Percentiles rank a stretch among this genome's conserved stretches.
Conservation (phyloP, 2,113 vertebrate genomes). For the Peromyscus polionotus region DNA sequence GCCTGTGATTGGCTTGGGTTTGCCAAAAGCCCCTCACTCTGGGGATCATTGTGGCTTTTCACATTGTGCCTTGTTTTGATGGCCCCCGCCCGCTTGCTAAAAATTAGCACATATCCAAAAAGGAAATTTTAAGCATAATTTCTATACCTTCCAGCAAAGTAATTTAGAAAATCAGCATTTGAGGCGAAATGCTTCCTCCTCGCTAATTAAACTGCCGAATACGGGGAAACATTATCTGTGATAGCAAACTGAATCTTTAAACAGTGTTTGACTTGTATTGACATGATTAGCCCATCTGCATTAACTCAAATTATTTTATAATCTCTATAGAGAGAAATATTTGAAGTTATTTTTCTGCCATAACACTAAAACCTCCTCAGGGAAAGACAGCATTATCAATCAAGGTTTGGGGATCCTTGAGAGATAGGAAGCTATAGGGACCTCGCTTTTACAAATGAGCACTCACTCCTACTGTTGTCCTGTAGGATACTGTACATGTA, state of each 20-base stretch:
- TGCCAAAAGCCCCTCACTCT: slow-evolving; percentile 64
- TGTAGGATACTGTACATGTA: not conserved
- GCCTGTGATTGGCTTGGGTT: slow-evolving; percentile 38
- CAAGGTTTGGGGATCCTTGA: slow-evolving; percentile 30
- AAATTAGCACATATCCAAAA: slow-evolving; percentile 68
- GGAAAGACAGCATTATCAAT: slow-evolving; percentile 59
- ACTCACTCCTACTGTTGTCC: not conserved
- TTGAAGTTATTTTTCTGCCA: slow-evolving; percentile 68
- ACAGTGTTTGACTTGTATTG: slow-evolving; percentile 69
- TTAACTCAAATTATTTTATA: slow-evolving; percentile 74
- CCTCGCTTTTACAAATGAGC: slow-evolving; percentile 29
- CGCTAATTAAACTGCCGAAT: slow-evolving; percentile 79
- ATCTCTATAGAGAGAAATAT: slow-evolving; percentile 61
- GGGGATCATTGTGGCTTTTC: slow-evolving; percentile 52
- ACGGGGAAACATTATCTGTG: slow-evolving; percentile 74
- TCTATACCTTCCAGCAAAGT: slow-evolving; percentile 78
- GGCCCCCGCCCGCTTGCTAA: slow-evolving; percentile 54
- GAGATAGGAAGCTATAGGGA: not conserved
- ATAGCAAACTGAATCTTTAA: slow-evolving; percentile 77
- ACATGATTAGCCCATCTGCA: slow-evolving; percentile 62
- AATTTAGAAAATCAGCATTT: slow-evolving; percentile 76
- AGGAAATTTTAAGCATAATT: slow-evolving; percentile 59
- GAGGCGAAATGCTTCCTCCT: slow-evolving; percentile 77
- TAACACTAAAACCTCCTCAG: not conserved
- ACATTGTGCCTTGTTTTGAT: slow-evolving; percentile 39